These are phyloP conservation scores for Anseranas semipalmata DNA, from an alignment of 2,113 vertebrate genomes.

Conservation along the genomic window DNA sequence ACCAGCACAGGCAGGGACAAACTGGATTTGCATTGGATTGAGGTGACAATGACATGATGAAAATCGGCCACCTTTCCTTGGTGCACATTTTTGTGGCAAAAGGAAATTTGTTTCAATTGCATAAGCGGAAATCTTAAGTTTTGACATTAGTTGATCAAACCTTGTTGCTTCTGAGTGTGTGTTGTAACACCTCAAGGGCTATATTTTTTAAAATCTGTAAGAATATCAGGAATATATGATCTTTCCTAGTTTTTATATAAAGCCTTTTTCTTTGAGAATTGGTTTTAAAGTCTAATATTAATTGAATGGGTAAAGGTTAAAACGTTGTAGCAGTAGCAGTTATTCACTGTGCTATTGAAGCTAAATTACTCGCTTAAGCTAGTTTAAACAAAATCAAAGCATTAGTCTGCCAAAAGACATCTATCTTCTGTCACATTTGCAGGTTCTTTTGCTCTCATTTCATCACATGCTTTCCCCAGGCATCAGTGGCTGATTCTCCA, in stretches of 20 bases:
- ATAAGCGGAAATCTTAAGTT: neutral
- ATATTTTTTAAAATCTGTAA: neutral
- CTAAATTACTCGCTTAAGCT: constrained; percentile 14
- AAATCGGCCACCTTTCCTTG: neutral
- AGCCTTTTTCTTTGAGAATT: neutral
- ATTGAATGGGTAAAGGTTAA: constrained; percentile 12
- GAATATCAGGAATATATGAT: neutral
- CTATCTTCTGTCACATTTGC: neutral
- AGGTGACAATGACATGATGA: neutral
- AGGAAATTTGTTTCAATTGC: neutral
- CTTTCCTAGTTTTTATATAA: neutral
- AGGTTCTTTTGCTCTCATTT: neutral
- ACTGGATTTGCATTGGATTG: neutral
- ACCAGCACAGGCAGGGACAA: neutral
- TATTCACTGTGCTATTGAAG: constrained; percentile 11
- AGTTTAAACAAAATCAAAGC: constrained; percentile 35
- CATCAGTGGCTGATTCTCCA: neutral
- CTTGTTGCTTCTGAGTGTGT: neutral
- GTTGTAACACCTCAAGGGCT: neutral
- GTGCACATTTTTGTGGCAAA: neutral
- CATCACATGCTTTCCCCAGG: neutral
- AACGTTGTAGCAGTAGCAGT: neutral
- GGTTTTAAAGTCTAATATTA: neutral
- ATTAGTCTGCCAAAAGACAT: neutral
- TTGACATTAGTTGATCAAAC: neutral